These are phyloP conservation scores for Drosophila aff. DNA, from an alignment of 1,140 invertebrate species.

Conservation along the genomic window DNA sequence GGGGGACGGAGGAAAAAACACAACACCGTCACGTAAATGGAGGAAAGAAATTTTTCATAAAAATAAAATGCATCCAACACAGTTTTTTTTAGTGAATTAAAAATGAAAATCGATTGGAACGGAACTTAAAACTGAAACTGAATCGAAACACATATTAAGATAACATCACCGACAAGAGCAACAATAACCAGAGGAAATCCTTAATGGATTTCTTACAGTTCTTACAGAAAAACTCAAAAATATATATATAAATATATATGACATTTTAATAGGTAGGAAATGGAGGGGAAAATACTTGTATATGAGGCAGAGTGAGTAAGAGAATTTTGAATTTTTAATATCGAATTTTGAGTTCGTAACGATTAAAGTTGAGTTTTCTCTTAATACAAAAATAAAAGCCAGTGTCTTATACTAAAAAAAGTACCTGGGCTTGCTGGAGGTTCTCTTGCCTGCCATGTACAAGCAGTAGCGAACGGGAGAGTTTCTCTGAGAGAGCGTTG, in stretches of 20 bases:
- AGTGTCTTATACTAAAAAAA: background rate
- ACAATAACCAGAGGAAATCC: background rate
- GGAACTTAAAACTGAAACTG: background rate
- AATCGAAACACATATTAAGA: background rate
- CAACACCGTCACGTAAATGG: slow-evolving; percentile 12
- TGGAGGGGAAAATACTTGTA: background rate
- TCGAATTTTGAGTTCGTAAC: slow-evolving; percentile 5
- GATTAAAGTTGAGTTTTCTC: slow-evolving; percentile 13
- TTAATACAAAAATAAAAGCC: background rate
- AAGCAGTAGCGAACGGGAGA: too few relatives aligned
- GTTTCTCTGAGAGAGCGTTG: background rate
- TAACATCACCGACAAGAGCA: background rate
- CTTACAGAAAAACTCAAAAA: background rate
- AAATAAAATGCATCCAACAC: slow-evolving; percentile 14
- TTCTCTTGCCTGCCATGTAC: background rate
- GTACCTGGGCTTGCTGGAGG: background rate
- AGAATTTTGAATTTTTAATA: background rate
- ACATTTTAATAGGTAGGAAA: background rate
- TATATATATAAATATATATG: background rate
- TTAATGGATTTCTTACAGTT: background rate
- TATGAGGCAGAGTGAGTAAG: background rate
- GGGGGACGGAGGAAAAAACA: slow-evolving; percentile 1
- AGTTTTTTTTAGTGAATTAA: slow-evolving; percentile 11
- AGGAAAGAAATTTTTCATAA: slow-evolving; percentile 1
- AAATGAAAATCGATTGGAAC: slow-evolving; percentile 6